Evolutionary conservation across 2,797 vertebrate species (phyloP), one percentile per base, ranked within the genome.

Genomic region (Sylvia borin): DNA sequence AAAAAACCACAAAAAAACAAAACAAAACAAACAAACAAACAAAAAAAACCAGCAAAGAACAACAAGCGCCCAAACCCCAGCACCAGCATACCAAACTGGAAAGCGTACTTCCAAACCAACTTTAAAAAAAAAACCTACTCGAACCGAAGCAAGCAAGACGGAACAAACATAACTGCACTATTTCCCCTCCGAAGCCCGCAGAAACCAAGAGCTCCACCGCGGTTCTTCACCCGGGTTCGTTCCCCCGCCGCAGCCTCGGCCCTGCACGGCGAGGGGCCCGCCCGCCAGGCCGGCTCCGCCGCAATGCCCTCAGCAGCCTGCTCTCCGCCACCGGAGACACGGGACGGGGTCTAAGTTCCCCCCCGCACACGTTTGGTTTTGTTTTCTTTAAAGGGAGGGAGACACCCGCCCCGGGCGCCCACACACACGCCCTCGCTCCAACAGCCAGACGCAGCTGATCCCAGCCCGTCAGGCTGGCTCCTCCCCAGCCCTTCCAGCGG

Each of bases 251-350:
- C 24, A 36, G n/a, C 43, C 73, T 74, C 45, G 19, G 58, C 70
- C 60, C 83, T 7, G 14, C 47, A n/a, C 31, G 7, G 40, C 6
- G 9, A 13, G 24, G 12, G 27, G 16, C 11, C 80, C 31, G 87
- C 71, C 58, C 10, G 77, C 43, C 79, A 95, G 85, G 65, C 92
- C 87, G 70, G 77, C 43, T 77, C 91, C 36, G 83, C 95, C 67
- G 81, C 25, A 92, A 85, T 16, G 79, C 43, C 83, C 89, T 91
- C 92, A 36, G 90, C 94, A 80, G 55, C 85, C 72, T 25, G 50
- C 31, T 10, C 60, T 19, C 36, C 36, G 17, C 47, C 25, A 48
- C 3, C 20, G 3, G 7, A 38, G 27, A 18, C 2, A 16, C 0
- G 5, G 12, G 4, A 32, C 11, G 3, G 18, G 4, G 4, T 11